Percentiles rank a stretch among this genome's conserved stretches.
These are phyloP conservation scores for Gracilinanus agilis DNA, from an alignment of 2,113 vertebrate genomes.

Conservation along the genomic window DNA sequence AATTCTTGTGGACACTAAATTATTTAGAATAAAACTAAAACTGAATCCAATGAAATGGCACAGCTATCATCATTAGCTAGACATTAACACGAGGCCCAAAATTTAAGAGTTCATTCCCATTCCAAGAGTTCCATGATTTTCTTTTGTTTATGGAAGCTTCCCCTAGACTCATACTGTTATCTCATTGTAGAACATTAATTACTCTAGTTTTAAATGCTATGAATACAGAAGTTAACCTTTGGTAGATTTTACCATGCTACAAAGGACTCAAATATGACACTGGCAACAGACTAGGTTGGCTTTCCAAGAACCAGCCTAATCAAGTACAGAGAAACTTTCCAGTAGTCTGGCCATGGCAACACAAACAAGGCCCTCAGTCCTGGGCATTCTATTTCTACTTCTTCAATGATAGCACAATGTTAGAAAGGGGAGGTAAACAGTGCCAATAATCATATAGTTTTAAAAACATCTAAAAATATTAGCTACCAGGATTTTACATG, in stretches of 20 bases:
- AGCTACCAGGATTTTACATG: background rate
- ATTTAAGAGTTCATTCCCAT: background rate
- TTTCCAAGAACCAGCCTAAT: background rate
- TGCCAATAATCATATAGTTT: background rate
- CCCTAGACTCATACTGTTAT: background rate
- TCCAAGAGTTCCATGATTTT: background rate
- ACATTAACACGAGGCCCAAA: background rate
- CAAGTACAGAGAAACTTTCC: background rate
- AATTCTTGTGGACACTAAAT: constrained; percentile 16
- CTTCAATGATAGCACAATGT: background rate
- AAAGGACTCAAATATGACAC: background rate
- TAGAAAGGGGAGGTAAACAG: background rate
- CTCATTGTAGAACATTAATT: background rate
- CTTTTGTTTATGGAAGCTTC: background rate
- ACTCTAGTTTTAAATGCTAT: background rate
- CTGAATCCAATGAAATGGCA: background rate
- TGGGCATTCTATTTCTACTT: background rate
- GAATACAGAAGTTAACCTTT: background rate
- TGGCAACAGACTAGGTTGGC: background rate
- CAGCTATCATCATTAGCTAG: background rate
- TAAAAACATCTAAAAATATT: background rate
- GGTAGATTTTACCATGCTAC: background rate
- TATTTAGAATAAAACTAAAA: background rate
- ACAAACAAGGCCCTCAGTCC: background rate
- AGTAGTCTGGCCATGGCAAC: background rate